Evolutionary conservation across 2,888 invertebrate genomes (phyloP), one percentile per base, ranked within the genome.

Genomic region (Agelastica alni): DNA sequence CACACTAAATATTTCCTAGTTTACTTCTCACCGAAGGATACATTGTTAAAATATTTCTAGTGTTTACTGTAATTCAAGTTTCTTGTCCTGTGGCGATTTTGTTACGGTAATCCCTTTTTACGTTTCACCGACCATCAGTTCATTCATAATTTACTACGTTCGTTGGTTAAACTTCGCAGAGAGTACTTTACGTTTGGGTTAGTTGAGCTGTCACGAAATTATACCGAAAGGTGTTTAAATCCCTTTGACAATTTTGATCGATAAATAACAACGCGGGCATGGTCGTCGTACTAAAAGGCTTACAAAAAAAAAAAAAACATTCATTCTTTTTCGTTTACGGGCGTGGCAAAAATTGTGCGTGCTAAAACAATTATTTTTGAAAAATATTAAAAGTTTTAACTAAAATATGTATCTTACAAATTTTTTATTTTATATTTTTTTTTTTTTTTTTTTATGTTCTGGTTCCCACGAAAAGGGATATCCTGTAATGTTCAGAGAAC

Each of bases 11-110:
- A 60, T 58, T 44, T 49, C 41, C 26, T 14, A 54, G 55, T 58
- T 46, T 53, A 53, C 56, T 47, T 53, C 36, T 32, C 53, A 53
- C 53, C 12, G 45, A 49, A 56, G 53, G 48, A 32, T 6, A 51
- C 53, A 59, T 61, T 61, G 61, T 61, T 53, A 41, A 51, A 54
- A 57, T 52, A 55, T 51, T 61, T 59, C 42, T 55, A 61, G 54
- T 59, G 58, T 59, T 61, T 55, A 54, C 53, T 51, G 42, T 53
- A 54, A 56, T 51, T 49, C 55, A 58, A 53, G 45, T 56, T 52
- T 37, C 45, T 52, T 46, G 47, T 48, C 58, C 56, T 43, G 52
- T 49, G 36, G 56, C 30, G 61, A 45, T 52, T 49, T 58, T 56
- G 58, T 55, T 55, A 9, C 20, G 48, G 16, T 59, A 59, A 59